phyloP scores from a whole-genome alignment of 2,113 vertebrate genomes.

The Ranitomeya variabilis region DNA sequence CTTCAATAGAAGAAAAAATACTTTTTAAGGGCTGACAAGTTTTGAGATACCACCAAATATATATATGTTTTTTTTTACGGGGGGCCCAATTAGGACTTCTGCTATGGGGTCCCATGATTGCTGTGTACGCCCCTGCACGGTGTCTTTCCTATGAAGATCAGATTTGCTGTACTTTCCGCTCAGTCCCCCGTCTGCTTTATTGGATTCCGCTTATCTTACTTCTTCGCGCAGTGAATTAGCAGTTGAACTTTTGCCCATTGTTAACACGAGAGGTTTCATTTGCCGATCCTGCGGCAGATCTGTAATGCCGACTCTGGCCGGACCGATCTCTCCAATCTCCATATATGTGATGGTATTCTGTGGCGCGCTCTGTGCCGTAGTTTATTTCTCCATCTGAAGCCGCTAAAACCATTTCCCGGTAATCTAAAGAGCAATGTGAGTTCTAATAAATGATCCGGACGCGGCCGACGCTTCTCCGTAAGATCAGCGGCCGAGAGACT shows the following conservation, averaged over 20 bases:
- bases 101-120: too few relatives aligned
- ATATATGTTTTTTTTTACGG: too few relatives aligned
- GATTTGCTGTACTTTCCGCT: background rate
- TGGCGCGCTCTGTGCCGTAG: background rate
- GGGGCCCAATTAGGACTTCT: too few relatives aligned
- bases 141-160: too few relatives aligned
- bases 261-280: background rate
- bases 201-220: background rate
- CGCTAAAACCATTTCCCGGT: conserved; percentile 14
- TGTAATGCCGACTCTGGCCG: background rate
- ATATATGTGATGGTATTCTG: too few relatives aligned
- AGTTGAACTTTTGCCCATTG: background rate
- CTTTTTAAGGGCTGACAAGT: too few relatives aligned
- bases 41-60: too few relatives aligned
- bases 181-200: background rate
- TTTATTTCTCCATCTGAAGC: conserved; percentile 12
- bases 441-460: background rate
- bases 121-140: too few relatives aligned
- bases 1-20: too few relatives aligned
- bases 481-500: background rate
- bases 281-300: background rate
- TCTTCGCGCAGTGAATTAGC: background rate
- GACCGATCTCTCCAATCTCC: background rate
- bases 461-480: background rate
- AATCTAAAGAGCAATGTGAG: background rate